Conservation (phyloP, 2,888 invertebrate genomes). For the Yponomeuta plumbellus region DNA sequence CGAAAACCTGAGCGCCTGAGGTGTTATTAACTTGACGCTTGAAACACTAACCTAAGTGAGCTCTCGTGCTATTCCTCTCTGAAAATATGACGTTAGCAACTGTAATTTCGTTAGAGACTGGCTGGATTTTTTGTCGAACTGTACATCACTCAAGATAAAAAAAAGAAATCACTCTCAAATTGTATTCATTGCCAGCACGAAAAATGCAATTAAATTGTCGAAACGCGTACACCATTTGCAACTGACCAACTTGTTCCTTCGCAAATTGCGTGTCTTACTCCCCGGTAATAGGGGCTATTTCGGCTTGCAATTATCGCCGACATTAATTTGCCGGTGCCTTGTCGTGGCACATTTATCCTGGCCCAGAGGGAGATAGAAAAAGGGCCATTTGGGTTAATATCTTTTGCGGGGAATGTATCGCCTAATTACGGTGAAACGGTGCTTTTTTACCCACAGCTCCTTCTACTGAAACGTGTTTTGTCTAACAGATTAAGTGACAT, state of each 20-base stretch:
- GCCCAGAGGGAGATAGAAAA: slow-evolving; percentile 30
- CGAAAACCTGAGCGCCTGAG: neutral
- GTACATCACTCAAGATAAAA: neutral
- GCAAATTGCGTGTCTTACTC: neutral
- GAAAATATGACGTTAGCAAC: no score
- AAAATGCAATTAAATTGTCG: slow-evolving; percentile 14
- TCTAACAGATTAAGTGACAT: slow-evolving; percentile 20
- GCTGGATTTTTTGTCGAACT: neutral
- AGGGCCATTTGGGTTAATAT: slow-evolving; percentile 51
- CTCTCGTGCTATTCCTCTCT: no score
- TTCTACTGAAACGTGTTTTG: slow-evolving; percentile 16
- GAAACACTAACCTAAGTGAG: no score
- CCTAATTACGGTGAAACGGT: slow-evolving; percentile 49
- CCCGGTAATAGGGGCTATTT: neutral
- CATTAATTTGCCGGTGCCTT: slow-evolving; percentile 2
- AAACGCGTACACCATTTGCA: neutral
- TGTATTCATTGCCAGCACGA: slow-evolving; percentile 5
- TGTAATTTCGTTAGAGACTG: neutral
- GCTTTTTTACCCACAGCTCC: slow-evolving; percentile 33
- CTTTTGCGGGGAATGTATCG: slow-evolving; percentile 46
- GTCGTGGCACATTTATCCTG: slow-evolving; percentile 14
- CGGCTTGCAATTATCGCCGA: neutral
- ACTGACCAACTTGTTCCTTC: neutral
- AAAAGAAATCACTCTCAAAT: neutral
- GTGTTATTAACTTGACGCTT: no score